These are phyloP conservation scores for Diachrysia chrysitis DNA, from an alignment of 2,888 invertebrate genomes.

Conservation along the genomic window DNA sequence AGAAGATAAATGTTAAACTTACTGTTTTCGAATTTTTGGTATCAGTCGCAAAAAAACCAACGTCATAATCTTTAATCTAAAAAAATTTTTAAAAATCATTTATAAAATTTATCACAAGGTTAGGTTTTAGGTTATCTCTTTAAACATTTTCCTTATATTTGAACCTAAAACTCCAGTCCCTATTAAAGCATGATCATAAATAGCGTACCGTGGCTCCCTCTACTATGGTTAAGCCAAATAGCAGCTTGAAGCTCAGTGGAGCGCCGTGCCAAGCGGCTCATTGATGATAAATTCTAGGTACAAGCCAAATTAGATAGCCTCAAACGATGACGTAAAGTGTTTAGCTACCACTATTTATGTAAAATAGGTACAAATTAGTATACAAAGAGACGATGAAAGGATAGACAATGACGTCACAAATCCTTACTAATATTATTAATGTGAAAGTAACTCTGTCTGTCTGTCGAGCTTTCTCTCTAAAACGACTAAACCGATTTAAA, in stretches of 20 bases:
- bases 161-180: background rate
- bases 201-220: constrained; percentile 2
- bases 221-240: constrained; percentile 31
- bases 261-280: constrained; percentile 43
- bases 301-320: constrained; percentile 49
- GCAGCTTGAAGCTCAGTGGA: constrained; percentile 25
- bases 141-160: background rate
- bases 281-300: constrained; percentile 45
- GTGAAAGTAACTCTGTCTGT: too few relatives aligned
- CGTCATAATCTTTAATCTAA: too few relatives aligned
- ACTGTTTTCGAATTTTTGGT: too few relatives aligned
- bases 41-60: too few relatives aligned
- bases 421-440: too few relatives aligned
- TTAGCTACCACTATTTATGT: background rate
- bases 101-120: background rate
- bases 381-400: too few relatives aligned
- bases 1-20: too few relatives aligned
- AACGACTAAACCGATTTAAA: too few relatives aligned
- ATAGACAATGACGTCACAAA: too few relatives aligned
- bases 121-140: background rate
- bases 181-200: constrained; percentile 1
- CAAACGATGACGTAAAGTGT: constrained; percentile 29
- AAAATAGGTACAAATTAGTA: background rate
- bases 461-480: too few relatives aligned
- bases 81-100: too few relatives aligned